phyloP scores from a whole-genome alignment of 2,797 vertebrate species.

The Oreonectes daqikongensis region DNA sequence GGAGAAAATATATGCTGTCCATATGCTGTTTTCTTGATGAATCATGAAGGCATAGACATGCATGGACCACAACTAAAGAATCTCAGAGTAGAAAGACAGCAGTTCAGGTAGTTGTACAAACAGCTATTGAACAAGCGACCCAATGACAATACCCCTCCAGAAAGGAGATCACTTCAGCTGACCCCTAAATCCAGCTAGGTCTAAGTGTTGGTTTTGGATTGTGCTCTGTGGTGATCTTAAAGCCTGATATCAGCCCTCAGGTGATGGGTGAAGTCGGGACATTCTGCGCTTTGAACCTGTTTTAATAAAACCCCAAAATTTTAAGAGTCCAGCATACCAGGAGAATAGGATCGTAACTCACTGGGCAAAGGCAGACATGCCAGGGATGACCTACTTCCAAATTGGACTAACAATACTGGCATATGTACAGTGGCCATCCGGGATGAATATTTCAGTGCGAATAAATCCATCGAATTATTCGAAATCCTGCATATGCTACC shows the following conservation, averaged over 20 bases:
- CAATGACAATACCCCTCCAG: conserved; percentile 50
- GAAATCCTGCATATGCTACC: neutral
- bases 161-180: conserved; percentile 12
- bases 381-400: conserved; percentile 54
- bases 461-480: conserved; percentile 43
- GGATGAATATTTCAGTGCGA: conserved; percentile 42
- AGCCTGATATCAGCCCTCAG: conserved; percentile 44
- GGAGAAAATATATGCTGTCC: too few species aligned
- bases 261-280: conserved; percentile 15
- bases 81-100: too few species aligned
- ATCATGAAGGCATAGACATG: too few species aligned
- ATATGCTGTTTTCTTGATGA: too few species aligned
- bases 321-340: conserved; percentile 1
- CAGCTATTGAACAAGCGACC: too few species aligned
- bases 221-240: conserved; percentile 13
- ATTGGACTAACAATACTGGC: conserved; percentile 44
- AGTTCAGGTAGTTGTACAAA: too few species aligned
- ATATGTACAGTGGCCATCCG: conserved; percentile 31
- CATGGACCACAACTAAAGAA: too few species aligned
- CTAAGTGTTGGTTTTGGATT: conserved; percentile 43
- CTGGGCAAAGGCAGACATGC: conserved; percentile 15
- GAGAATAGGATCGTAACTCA: conserved; percentile 6
- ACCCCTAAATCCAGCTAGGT: conserved; percentile 44
- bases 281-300: neutral
- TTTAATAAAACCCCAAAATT: neutral